phyloP scores from a whole-genome alignment of 2,888 invertebrate species.

The Schizotus pectinicornis region DNA sequence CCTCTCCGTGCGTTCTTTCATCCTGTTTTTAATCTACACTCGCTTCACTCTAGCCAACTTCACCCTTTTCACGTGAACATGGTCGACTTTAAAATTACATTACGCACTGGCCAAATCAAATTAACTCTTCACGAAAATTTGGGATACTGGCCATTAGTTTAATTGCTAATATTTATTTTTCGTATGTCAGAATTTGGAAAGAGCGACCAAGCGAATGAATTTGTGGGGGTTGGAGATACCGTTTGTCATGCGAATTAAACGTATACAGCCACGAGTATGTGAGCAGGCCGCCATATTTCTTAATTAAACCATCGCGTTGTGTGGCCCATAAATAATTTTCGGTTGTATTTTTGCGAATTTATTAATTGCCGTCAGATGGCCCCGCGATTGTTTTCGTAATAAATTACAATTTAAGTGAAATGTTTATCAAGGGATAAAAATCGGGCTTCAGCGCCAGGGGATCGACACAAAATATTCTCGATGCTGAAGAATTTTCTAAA shows the following conservation, averaged over 20 bases:
- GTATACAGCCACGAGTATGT: constrained; percentile 17
- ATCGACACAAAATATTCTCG: not conserved
- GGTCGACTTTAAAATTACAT: constrained; percentile 33
- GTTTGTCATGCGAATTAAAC: constrained; percentile 29
- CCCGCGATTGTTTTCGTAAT: not conserved
- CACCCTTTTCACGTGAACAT: constrained; percentile 26
- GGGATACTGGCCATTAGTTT: constrained; percentile 33
- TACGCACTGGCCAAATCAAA: constrained; percentile 30
- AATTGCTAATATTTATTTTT: constrained; percentile 37
- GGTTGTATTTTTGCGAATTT: not conserved
- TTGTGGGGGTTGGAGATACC: constrained; percentile 13
- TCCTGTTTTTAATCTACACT: constrained; percentile 29
- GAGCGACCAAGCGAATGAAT: constrained; percentile 18
- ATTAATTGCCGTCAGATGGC: not conserved
- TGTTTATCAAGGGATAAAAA: not conserved
- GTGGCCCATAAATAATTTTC: constrained; percentile 8
- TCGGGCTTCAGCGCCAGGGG: not conserved
- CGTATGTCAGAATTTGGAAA: constrained; percentile 21
- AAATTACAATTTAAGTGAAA: not conserved
- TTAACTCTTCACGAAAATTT: constrained; percentile 29
- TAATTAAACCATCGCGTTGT: constrained; percentile 17
- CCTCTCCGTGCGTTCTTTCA: constrained; percentile 40
- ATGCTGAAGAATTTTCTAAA: no score
- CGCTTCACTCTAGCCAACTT: constrained; percentile 11
- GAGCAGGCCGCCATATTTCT: constrained; percentile 24